Conservation (phyloP, 2,888 invertebrate species). For the Micoletzkya japonica region DNA sequence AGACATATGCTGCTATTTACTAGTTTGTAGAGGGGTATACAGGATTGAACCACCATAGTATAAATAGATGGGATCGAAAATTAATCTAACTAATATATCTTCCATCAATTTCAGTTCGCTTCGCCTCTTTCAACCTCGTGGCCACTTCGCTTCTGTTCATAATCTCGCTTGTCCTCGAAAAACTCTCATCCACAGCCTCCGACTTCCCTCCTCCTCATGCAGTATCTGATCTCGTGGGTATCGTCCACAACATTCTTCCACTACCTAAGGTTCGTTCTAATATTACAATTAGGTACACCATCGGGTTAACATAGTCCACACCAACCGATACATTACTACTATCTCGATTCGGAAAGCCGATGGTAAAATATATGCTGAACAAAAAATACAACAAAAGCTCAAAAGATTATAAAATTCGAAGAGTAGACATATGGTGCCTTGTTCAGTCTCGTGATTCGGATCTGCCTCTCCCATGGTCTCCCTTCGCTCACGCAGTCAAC, state of each 20-base stretch:
- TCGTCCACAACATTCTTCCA: conserved; percentile 55
- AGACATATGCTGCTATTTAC: too few relatives aligned
- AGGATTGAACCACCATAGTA: too few relatives aligned
- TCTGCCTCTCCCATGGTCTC: conserved; percentile 41
- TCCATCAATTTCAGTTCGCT: conserved; percentile 52
- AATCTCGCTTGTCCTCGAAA: conserved; percentile 50
- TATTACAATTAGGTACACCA: too few relatives aligned
- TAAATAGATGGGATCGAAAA: too few relatives aligned
- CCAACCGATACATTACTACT: too few relatives aligned
- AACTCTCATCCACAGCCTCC: conserved; percentile 49
- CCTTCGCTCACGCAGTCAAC: conserved; percentile 51
- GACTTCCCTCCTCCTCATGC: conserved; percentile 60
- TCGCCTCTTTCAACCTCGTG: conserved; percentile 60
- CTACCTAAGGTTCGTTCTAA: conserved; percentile 49
- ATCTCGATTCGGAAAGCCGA: conserved; percentile 43
- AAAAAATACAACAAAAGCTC: not conserved
- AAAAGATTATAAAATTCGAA: not conserved
- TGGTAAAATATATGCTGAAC: conserved; percentile 36
- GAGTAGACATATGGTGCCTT: not conserved
- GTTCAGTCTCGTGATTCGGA: conserved; percentile 30
- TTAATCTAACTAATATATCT: not conserved
- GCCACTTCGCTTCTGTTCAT: conserved; percentile 58
- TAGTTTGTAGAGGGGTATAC: too few relatives aligned
- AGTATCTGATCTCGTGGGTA: conserved; percentile 42
- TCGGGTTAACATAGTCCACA: too few relatives aligned